A percentile compares a stretch with the other conserved stretches of the same genome.
Conservation (phyloP, 2,888 invertebrate genomes). For the Lithophane socia region DNA sequence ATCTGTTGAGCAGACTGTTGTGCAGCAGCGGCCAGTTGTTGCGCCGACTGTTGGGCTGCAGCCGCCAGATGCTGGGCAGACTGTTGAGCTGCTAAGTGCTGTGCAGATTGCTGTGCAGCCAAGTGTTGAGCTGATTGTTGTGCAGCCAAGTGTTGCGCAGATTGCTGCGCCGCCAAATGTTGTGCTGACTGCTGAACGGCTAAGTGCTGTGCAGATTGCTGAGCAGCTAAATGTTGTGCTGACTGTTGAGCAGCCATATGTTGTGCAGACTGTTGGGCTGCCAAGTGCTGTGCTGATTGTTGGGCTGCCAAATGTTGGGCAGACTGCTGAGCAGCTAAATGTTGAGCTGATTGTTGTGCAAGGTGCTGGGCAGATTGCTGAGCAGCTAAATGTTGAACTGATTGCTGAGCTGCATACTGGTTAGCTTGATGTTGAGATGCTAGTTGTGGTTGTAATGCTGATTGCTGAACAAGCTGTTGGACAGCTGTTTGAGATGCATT, state of each 20-base stretch:
- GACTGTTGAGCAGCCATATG: constrained; percentile 83
- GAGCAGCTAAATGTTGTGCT: constrained; percentile 76
- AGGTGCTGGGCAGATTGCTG: constrained; percentile 78
- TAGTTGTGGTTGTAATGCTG: constrained; percentile 83
- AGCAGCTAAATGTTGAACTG: constrained; percentile 83
- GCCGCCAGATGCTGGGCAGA: constrained; percentile 80
- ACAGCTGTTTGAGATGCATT: constrained; percentile 85
- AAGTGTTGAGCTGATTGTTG: constrained; percentile 73
- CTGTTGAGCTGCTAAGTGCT: constrained; percentile 74
- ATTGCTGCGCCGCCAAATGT: constrained; percentile 75
- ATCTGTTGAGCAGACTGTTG: constrained; percentile 79
- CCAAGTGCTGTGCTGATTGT: constrained; percentile 81
- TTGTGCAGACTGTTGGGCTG: constrained; percentile 81
- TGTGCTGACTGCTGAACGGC: constrained; percentile 76
- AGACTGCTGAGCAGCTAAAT: constrained; percentile 77
- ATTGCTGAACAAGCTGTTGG: constrained; percentile 86
- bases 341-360: constrained; percentile 80
- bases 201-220: constrained; percentile 77
- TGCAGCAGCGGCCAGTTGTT: constrained; percentile 78
- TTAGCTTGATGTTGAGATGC: constrained; percentile 83
- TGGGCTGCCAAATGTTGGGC: constrained; percentile 79
- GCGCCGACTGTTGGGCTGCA: constrained; percentile 81
- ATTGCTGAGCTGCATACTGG: constrained; percentile 84
- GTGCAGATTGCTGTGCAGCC: constrained; percentile 72
- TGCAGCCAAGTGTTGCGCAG: constrained; percentile 75